Evolutionary conservation across 2,113 vertebrate species (phyloP).

Genomic region (Oreotrochilus melanogaster): DNA sequence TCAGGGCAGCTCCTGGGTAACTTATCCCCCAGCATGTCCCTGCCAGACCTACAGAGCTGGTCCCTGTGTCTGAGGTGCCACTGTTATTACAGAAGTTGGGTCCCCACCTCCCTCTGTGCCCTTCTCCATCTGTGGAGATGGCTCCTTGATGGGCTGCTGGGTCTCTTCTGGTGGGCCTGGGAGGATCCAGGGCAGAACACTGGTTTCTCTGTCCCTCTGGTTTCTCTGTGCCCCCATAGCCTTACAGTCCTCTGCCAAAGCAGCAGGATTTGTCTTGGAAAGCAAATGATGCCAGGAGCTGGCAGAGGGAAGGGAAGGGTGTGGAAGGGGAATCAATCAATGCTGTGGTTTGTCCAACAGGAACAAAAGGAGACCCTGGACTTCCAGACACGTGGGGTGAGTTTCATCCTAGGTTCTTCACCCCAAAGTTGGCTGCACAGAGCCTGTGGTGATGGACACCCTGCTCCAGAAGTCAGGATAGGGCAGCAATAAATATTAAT

Average conservation of each 20-base stretch:
- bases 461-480: not conserved
- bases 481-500: not conserved
- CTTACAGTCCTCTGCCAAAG: not conserved
- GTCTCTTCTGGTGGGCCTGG: not conserved
- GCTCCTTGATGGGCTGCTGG: not conserved
- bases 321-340: not conserved
- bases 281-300: not conserved
- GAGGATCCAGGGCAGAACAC: too few relatives aligned
- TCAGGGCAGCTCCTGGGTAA: not conserved
- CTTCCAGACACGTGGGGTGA: conserved; percentile 25
- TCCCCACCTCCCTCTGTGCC: not conserved
- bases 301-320: not conserved
- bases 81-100: not conserved
- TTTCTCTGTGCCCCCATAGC: not conserved
- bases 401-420: not conserved
- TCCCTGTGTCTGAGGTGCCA: not conserved
- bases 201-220: not conserved
- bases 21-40: too few relatives aligned
- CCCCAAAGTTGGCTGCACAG: not conserved
- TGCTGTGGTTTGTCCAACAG: conserved; percentile 14
- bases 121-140: not conserved
- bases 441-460: not conserved
- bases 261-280: not conserved
- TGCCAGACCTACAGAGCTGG: not conserved
- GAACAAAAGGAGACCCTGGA: conserved; percentile 39